Evolutionary conservation across 1,140 invertebrate genomes (phyloP).

Genomic region (Triops longicaudatus): DNA sequence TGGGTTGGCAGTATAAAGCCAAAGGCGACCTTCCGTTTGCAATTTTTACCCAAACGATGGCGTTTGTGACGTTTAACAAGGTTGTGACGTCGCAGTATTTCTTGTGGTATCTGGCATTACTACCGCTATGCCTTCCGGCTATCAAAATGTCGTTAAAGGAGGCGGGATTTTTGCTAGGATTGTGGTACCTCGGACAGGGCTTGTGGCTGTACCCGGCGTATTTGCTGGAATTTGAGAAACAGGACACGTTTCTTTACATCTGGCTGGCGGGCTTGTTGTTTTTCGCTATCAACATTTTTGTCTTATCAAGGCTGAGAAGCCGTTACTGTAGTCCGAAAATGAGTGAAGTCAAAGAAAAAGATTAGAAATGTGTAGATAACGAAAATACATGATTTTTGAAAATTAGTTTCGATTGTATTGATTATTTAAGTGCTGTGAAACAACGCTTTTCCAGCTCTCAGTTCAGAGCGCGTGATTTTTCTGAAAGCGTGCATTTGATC

Average conservation of each 20-base stretch:
- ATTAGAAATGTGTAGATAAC: too few relatives aligned
- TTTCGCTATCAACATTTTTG: conserved; percentile 64
- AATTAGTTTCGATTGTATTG: too few relatives aligned
- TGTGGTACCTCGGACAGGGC: conserved; percentile 72
- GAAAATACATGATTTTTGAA: too few relatives aligned
- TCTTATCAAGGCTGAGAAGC: conserved; percentile 41
- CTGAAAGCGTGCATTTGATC: too few relatives aligned
- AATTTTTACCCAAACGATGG: conserved; percentile 72
- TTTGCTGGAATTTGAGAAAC: conserved; percentile 76
- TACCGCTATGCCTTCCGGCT: conserved; percentile 64
- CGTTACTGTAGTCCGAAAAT: too few relatives aligned
- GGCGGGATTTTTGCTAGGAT: conserved; percentile 38
- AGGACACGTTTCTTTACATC: conserved; percentile 68
- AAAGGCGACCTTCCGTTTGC: conserved; percentile 67
- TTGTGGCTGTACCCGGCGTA: conserved; percentile 88
- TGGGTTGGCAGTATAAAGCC: conserved; percentile 47
- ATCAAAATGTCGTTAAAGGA: conserved; percentile 47
- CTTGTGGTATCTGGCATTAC: conserved; percentile 84
- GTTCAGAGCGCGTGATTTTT: too few relatives aligned
- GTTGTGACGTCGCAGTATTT: conserved; percentile 98
- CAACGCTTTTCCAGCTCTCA: too few relatives aligned
- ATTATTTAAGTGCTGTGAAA: too few relatives aligned
- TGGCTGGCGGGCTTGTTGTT: conserved; percentile 70
- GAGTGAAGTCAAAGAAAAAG: too few relatives aligned
- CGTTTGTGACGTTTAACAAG: conserved; percentile 90